Evolutionary conservation across 2,797 vertebrate genomes (phyloP), one percentile per base, ranked within the genome.

Genomic region (Sebastes trivittatus): DNA sequence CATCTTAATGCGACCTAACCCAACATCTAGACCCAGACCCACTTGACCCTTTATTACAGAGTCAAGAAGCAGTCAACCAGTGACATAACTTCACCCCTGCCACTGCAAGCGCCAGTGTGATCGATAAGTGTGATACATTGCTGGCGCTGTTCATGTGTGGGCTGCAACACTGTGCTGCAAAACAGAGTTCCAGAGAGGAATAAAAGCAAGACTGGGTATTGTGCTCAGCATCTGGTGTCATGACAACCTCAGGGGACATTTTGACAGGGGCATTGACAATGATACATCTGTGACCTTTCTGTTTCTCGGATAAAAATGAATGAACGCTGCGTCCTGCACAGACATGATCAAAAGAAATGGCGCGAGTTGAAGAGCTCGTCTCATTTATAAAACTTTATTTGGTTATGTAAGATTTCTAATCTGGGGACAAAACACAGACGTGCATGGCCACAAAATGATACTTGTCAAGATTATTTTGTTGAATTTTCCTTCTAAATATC

Each of bases 251-350:
- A 25, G 63, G 59, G 80, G 78, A 61, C 61, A 72, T 80, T 89
- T 83, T 88, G 86, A 88, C 90, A 87, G 52, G 67, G 32, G 29
- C 75, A 83, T 5, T 77, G 85, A 89, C 81, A 78, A 84, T 90
- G 92, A 93, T 91, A 75, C 85, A 94, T 89, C 80, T 89, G 83
- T 92, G 92, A 94, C 93, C 93, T 94, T 95, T 94, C n/a, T 29
- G 62, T 80, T 88, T 75, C 56, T 81, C 66, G n/a, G 66, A 87
- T 82, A 85, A 85, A 88, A 87, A 93, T 75, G 62, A 89, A 92
- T 89, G 81, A 82, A 81, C 22, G 68, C 49, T 61, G 72, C 6
- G 6, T 32, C 69, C 58, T 49, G 59, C 14, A 49, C 36, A 67
- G 81, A 81, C 73, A 83, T 42, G 69, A 90, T 79, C n/a, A 80